These are phyloP conservation scores for Pygoscelis antarcticus DNA, from an alignment of 2,113 vertebrate species.

Conservation along the genomic window DNA sequence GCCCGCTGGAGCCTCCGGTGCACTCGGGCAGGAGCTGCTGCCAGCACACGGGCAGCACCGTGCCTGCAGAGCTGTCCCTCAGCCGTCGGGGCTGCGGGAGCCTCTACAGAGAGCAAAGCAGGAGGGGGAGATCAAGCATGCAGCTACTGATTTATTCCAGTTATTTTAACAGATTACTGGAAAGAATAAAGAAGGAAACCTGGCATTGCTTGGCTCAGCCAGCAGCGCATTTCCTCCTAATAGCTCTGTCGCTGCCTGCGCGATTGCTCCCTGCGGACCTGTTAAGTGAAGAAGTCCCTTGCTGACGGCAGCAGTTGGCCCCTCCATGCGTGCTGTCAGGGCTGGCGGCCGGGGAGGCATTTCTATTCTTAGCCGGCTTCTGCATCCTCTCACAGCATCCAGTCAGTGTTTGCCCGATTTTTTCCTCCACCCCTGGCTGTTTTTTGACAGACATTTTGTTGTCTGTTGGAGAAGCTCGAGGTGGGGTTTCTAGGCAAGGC, in stretches of 20 bases:
- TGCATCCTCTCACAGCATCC: background rate
- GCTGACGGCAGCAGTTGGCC: background rate
- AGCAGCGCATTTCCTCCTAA: background rate
- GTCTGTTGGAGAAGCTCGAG: background rate
- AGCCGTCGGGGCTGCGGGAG: background rate
- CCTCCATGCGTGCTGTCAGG: background rate
- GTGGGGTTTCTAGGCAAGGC: background rate
- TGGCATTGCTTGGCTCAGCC: background rate
- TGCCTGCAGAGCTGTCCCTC: background rate
- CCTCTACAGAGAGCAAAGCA: background rate
- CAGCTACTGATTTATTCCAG: conserved; percentile 4
- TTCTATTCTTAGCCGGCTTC: background rate
- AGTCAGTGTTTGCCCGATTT: background rate
- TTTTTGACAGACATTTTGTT: background rate
- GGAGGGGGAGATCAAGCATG: background rate
- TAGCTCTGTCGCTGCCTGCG: background rate
- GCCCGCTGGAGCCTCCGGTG: accelerated
- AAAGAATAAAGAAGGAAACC: background rate
- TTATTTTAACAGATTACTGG: conserved; percentile 27
- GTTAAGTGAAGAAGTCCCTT: background rate
- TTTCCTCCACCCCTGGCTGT: background rate
- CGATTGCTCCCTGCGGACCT: background rate
- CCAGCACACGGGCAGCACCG: background rate
- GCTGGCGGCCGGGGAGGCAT: background rate
- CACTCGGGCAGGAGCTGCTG: background rate